Percentiles rank a stretch among this genome's conserved stretches.
Conservation (phyloP, 2,113 vertebrate species). For the Theropithecus gelada region DNA sequence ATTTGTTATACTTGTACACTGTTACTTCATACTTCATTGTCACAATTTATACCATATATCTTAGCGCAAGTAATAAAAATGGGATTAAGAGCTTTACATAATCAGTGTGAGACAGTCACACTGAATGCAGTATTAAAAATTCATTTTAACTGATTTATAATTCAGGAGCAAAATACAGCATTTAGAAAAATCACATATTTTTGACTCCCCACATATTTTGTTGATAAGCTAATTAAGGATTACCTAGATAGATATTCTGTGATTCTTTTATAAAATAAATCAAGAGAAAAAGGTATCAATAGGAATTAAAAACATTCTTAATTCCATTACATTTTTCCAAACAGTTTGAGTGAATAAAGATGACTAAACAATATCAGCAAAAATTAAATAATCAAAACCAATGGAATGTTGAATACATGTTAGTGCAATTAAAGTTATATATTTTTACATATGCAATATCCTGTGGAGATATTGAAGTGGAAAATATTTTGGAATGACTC, state of each 20-base stretch:
- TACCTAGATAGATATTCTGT: background rate
- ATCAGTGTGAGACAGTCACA: background rate
- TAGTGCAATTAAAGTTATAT: background rate
- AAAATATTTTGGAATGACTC: constrained; percentile 6
- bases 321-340: constrained; percentile 11
- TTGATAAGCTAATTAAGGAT: background rate
- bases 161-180: background rate
- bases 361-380: background rate
- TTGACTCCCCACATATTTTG: background rate
- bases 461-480: background rate
- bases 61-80: constrained; percentile 29
- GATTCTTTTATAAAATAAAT: background rate
- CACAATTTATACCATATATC: background rate
- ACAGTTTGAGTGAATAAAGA: background rate
- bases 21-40: background rate
- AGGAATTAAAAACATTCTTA: background rate
- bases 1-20: background rate
- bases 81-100: background rate
- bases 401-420: background rate
- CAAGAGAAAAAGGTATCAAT: background rate
- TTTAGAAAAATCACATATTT: constrained; percentile 42
- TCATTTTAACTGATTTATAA: background rate
- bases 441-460: background rate
- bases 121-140: background rate
- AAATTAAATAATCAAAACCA: background rate